Evolutionary conservation across 1,140 invertebrate genomes (phyloP).

Genomic region (Drosophila ohnishii): DNA sequence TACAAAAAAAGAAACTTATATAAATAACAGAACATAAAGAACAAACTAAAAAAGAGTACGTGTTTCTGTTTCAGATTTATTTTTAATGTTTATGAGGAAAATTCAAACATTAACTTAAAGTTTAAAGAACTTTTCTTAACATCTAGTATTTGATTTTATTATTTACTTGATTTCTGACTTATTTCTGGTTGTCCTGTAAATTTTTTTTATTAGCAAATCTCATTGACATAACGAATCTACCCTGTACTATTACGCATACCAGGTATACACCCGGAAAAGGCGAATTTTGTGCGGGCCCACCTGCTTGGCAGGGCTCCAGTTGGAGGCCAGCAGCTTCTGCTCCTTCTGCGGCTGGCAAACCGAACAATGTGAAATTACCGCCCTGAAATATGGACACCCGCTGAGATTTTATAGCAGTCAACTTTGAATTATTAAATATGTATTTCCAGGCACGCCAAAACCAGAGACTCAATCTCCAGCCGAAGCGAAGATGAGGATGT

Average conservation of each 20-base stretch:
- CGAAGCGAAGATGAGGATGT: constrained; percentile 13
- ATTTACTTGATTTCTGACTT: no score
- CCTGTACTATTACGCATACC: constrained; percentile 2
- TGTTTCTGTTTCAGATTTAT: neutral
- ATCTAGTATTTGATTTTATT: no score
- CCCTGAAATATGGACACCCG: constrained; percentile 72
- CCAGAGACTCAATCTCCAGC: constrained; percentile 47
- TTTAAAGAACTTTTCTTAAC: no score
- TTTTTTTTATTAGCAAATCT: no score
- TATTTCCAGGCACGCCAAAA: constrained; percentile 67
- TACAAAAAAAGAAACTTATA: neutral
- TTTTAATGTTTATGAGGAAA: neutral
- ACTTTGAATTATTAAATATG: constrained; percentile 81
- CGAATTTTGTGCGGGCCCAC: constrained; percentile 41
- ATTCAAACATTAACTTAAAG: neutral
- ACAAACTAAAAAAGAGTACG: neutral
- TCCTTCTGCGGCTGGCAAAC: constrained; percentile 25
- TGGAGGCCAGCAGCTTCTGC: constrained; percentile 20
- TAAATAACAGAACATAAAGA: neutral
- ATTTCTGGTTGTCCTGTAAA: no score
- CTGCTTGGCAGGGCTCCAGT: constrained; percentile 51
- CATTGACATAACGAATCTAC: neutral
- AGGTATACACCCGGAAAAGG: constrained; percentile 14
- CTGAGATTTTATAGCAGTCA: constrained; percentile 80
- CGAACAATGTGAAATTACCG: constrained; percentile 77